These are phyloP conservation scores for Craseonycteris thonglongyai DNA, from an alignment of 2,113 vertebrate species.

Conservation along the genomic window DNA sequence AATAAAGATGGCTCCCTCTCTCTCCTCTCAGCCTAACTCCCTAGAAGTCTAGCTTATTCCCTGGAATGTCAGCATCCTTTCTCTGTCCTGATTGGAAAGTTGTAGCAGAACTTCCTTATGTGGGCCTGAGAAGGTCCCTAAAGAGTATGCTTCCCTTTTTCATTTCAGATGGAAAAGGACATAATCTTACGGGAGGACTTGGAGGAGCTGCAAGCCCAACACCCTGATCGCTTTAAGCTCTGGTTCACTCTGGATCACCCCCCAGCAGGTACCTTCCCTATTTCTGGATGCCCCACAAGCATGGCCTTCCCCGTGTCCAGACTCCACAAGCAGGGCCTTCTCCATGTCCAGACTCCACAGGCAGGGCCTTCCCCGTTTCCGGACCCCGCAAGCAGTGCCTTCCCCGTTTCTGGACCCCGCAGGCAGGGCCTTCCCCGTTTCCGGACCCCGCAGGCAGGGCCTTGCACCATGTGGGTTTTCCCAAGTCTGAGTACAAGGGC, in stretches of 20 bases:
- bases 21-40: background rate
- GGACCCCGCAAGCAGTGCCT: too few relatives aligned
- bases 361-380: too few relatives aligned
- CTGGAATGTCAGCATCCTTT: background rate
- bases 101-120: background rate
- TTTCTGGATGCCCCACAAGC: too few relatives aligned
- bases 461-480: background rate
- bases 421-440: background rate
- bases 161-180: slow-evolving; percentile 79
- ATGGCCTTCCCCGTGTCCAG: too few relatives aligned
- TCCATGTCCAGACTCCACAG: too few relatives aligned
- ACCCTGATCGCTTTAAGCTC: slow-evolving; percentile 78
- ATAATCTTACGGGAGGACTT: slow-evolving; percentile 80
- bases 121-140: background rate
- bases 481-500: background rate
- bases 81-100: background rate
- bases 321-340: too few relatives aligned
- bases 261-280: slow-evolving; percentile 76
- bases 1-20: background rate
- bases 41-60: background rate
- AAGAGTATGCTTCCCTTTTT: background rate
- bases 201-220: slow-evolving; percentile 76
- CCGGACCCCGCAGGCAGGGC: background rate
- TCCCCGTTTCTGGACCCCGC: too few relatives aligned
- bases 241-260: slow-evolving; percentile 83